phyloP scores from a whole-genome alignment of 1,140 invertebrate genomes.

The Wiebesia pumilae region DNA sequence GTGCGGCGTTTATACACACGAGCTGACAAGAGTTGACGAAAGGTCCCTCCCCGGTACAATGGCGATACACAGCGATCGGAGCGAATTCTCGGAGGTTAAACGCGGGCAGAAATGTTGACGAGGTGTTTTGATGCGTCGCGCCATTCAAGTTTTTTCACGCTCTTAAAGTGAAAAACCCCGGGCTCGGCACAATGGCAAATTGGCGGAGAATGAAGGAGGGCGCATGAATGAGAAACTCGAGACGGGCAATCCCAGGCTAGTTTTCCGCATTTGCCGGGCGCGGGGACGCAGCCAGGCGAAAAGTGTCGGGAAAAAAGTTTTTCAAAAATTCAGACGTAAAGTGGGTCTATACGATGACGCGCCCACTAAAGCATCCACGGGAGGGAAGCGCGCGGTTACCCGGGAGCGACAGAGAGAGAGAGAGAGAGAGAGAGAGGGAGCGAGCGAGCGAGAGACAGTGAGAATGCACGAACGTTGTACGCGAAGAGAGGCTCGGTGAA shows the following conservation, averaged over 20 bases:
- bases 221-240: constrained; percentile 29
- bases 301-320: constrained; percentile 39
- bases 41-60: neutral
- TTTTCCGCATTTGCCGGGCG: constrained; percentile 14
- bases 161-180: constrained; percentile 18
- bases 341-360: constrained; percentile 36
- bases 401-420: neutral
- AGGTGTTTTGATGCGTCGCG: constrained; percentile 46
- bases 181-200: constrained; percentile 44
- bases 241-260: constrained; percentile 34
- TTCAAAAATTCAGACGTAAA: constrained; percentile 46
- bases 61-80: neutral
- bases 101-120: constrained; percentile 9
- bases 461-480: constrained; percentile 54
- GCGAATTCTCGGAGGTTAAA: constrained; percentile 8
- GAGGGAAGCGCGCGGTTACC: neutral
- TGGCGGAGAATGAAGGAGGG: constrained; percentile 40
- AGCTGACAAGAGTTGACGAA: constrained; percentile 23
- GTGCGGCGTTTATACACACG: neutral
- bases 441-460: constrained; percentile 30
- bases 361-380: constrained; percentile 3
- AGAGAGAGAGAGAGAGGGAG: constrained; percentile 14
- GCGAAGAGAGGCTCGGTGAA: constrained; percentile 57
- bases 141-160: constrained; percentile 33
- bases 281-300: constrained; percentile 3